Conservation (phyloP, 2,113 vertebrate genomes). For the human (Homo sapiens) region DNA sequence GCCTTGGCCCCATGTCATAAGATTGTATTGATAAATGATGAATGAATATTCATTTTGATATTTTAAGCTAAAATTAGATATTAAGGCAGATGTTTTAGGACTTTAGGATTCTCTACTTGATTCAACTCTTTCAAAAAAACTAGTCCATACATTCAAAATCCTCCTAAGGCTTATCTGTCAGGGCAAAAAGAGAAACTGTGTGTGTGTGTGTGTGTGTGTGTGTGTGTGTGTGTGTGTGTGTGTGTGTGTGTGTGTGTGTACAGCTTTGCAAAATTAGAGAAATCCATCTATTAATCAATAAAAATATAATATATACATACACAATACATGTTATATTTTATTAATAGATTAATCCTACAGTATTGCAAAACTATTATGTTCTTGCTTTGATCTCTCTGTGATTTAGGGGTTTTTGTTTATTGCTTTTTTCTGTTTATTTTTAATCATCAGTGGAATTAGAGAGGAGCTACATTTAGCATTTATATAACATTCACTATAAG, state of each 20-base stretch:
- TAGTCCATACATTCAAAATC: background rate
- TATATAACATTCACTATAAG: background rate
- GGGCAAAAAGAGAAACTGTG: background rate
- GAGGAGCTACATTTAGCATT: background rate
- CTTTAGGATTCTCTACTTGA: background rate
- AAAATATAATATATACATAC: background rate
- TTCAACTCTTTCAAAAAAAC: background rate
- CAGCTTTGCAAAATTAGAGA: background rate
- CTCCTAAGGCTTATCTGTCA: background rate
- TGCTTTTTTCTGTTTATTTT: slow-evolving; percentile 7
- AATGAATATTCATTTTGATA: background rate
- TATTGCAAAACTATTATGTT: background rate
- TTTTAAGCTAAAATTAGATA: slow-evolving; percentile 23
- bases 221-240: background rate
- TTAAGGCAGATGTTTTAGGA: background rate
- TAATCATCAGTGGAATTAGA: background rate
- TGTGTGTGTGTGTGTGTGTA: background rate
- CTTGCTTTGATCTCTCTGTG: slow-evolving; percentile 18
- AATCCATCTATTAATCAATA: background rate
- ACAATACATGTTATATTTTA: background rate
- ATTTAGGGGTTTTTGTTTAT: slow-evolving; percentile 25
- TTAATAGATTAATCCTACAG: background rate
- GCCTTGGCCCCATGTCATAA: background rate
- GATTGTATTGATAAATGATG: background rate
- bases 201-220: no score